Conservation (phyloP, 23 tunicate species). For the Styela plicata region DNA sequence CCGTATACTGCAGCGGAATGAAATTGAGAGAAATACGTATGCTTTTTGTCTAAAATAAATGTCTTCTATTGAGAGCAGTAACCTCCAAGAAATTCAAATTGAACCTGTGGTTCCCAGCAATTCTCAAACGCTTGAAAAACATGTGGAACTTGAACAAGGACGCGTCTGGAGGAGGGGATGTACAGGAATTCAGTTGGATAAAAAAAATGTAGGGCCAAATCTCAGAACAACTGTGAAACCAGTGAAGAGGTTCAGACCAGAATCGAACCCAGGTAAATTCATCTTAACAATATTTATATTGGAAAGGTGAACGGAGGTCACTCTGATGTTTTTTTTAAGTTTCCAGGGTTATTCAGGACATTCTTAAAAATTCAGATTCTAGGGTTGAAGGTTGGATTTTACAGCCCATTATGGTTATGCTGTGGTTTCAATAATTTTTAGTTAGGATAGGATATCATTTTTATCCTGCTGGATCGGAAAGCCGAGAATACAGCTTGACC, state of each 20-base stretch:
- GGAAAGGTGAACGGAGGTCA: no score
- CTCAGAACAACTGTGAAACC: conserved; percentile 83
- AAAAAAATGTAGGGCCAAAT: conserved; percentile 61
- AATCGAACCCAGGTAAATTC: conserved; percentile 33
- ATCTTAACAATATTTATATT: no score
- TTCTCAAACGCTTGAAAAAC: neutral
- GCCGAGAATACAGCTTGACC: no score
- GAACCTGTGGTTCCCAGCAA: neutral
- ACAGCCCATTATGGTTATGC: no score
- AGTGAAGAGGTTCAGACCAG: conserved; percentile 77
- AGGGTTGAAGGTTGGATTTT: no score
- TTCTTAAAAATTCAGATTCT: no score
- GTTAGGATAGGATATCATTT: no score
- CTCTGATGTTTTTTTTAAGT: no score
- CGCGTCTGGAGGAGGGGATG: conserved; percentile 67
- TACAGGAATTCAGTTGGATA: neutral
- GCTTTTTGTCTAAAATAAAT: neutral
- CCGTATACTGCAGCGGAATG: no score
- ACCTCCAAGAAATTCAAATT: conserved; percentile 1
- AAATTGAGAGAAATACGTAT: neutral
- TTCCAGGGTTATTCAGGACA: no score
- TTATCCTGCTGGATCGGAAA: no score
- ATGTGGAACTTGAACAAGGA: conserved; percentile 58
- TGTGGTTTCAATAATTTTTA: no score
- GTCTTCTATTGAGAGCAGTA: conserved; percentile 19